Base-by-base conservation (phyloP, 1,140 invertebrate genomes). In the Zaprionus taronus region DNA sequence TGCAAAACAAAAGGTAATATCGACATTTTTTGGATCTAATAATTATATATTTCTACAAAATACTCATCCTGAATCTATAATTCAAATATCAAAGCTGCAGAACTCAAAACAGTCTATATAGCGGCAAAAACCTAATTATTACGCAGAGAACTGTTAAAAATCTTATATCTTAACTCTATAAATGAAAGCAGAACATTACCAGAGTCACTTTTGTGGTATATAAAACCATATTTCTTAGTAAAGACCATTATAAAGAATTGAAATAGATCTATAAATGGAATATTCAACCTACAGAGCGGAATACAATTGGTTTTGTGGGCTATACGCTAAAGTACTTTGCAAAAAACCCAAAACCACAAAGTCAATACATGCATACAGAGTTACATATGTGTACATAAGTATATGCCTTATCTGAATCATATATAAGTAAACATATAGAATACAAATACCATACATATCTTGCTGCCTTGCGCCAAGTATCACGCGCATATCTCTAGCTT, bases 401-500 rank as follows among this genome's bases (percentile, higher is more conserved):
- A 17, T 17, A 17, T 17, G 2, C 41, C 6, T 47, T 47, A 47
- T 47, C 41, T 17, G n/a, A 47, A 47, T n/a, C 17, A 47, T 47
- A 17, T n/a, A 17, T 17, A 47, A 47, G n/a, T 47, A 17, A 47
- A 47, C 41, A 47, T 11, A 47, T 34, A 2, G 9, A 34, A 34
- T 34, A 34, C 31, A 34, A 34, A 34, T 34, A 34, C 31, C 31
- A 34, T 17, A 47, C 41, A 47, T 47, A 47, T 17, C 41, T 47
- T 9, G 2, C 7, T 7, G 38, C 41, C 41, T 47, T 7, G 3
- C 7, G 6, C 41, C 41, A 17, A 17, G 6, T 47, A 47, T 17
- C 41, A 47, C 41, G 41, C 41, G n/a, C n/a, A 47, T 47, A 47
- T 47, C 41, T 47, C n/a, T 17, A 9, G 41, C 41, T 17, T 47